Evolutionary conservation across 2,113 vertebrate species (phyloP).

Genomic region (Prietella phreatophila): DNA sequence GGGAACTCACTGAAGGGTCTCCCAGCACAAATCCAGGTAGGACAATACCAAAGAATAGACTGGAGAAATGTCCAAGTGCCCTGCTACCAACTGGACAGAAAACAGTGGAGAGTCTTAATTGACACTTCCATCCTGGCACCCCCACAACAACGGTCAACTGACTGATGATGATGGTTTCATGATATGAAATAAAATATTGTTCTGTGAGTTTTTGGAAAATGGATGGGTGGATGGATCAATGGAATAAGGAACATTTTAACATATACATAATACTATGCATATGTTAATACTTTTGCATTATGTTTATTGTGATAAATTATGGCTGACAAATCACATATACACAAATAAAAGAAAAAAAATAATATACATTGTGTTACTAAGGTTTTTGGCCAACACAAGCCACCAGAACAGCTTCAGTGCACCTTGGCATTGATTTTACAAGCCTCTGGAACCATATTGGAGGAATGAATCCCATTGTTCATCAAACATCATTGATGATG

Average conservation of each 20-base stretch:
- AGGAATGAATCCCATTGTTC: not conserved
- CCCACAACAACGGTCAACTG: not conserved
- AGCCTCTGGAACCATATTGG: not conserved
- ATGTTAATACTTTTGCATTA: not conserved
- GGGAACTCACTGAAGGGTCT: not conserved
- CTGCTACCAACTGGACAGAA: not conserved
- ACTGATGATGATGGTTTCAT: not conserved
- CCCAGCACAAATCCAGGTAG: not conserved
- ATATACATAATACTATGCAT: too few relatives aligned
- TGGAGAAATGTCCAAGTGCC: not conserved
- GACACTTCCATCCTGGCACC: not conserved
- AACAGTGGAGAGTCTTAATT: not conserved
- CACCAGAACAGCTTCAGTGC: too few relatives aligned
- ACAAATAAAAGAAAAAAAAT: too few relatives aligned
- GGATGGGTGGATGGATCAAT: not conserved
- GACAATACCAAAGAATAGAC: not conserved
- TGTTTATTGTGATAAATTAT: not conserved
- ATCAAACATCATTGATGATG: not conserved
- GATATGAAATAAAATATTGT: not conserved
- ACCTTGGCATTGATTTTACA: not conserved
- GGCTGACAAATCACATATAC: too few relatives aligned
- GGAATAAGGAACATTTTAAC: not conserved
- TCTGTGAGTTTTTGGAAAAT: not conserved
- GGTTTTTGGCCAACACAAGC: too few relatives aligned
- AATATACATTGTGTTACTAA: too few relatives aligned